Evolutionary conservation across 2,888 invertebrate genomes (phyloP).

Genomic region (Helobdella robusta): DNA sequence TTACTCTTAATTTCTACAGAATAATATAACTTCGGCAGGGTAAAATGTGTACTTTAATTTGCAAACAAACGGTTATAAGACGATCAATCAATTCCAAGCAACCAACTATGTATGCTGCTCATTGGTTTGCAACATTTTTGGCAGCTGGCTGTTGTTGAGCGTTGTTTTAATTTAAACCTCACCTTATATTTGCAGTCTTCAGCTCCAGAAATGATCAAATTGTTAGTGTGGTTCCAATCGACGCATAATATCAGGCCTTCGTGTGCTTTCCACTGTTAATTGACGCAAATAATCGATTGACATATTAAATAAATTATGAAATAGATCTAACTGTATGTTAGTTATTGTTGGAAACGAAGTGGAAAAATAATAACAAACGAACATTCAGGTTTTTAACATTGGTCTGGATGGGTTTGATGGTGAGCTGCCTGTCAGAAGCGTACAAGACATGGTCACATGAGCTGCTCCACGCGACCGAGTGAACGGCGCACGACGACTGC

Average conservation of each 20-base stretch:
- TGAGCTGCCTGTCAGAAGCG: conserved; percentile 54
- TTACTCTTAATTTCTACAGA: too few relatives aligned
- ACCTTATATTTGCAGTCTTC: conserved; percentile 73
- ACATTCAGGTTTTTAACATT: conserved; percentile 54
- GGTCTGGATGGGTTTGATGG: conserved; percentile 56
- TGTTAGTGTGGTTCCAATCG: conserved; percentile 57
- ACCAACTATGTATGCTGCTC: too few relatives aligned
- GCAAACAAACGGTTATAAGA: too few relatives aligned
- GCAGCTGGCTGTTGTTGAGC: too few relatives aligned
- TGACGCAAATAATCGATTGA: not conserved
- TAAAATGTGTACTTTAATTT: too few relatives aligned
- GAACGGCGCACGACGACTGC: conserved; percentile 69
- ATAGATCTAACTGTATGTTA: not conserved
- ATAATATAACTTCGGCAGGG: too few relatives aligned
- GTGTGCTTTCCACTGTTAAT: conserved; percentile 81
- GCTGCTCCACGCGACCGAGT: conserved; percentile 68
- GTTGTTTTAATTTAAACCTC: too few relatives aligned
- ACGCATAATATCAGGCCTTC: conserved; percentile 74
- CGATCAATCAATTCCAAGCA: too few relatives aligned
- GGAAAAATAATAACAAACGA: conserved; percentile 16
- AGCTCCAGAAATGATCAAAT: conserved; percentile 58
- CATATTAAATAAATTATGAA: not conserved
- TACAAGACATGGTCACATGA: conserved; percentile 56
- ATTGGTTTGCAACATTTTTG: too few relatives aligned
- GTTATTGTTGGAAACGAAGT: conserved; percentile 1